phyloP scores from a whole-genome alignment of 1,140 invertebrate genomes.

The Bactericera cockerelli region DNA sequence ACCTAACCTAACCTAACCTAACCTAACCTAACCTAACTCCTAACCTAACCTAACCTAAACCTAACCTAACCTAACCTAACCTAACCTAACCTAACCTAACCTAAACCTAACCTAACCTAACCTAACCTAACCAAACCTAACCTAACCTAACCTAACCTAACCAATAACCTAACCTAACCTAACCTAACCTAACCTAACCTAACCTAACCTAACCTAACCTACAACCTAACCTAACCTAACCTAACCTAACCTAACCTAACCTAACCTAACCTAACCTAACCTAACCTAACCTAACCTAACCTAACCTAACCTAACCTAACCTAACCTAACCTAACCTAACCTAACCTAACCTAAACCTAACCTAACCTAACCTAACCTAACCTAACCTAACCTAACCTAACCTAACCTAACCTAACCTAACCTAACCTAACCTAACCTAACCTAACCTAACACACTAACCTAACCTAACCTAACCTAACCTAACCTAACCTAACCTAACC shows the following conservation, averaged over 20 bases:
- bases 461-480: constrained; percentile 18
- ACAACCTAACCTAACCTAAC: constrained; percentile 25
- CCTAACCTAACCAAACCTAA: constrained; percentile 24
- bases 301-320: too few relatives aligned
- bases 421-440: constrained; percentile 14
- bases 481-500: too few relatives aligned
- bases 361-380: too few relatives aligned
- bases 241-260: constrained; percentile 25
- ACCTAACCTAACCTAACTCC: too few relatives aligned
- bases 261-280: constrained; percentile 20
- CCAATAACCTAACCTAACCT: constrained; percentile 25
- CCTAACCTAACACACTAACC: constrained; percentile 17
- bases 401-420: too few relatives aligned
- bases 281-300: too few relatives aligned
- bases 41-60: constrained; percentile 16
- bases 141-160: constrained; percentile 27
- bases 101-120: constrained; percentile 25
- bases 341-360: too few relatives aligned
- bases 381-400: constrained; percentile 11
- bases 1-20: constrained; percentile 25
- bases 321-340: too few relatives aligned
- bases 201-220: constrained; percentile 26
- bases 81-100: constrained; percentile 24
- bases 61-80: constrained; percentile 20
- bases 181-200: constrained; percentile 27